A percentile compares a stretch with the other conserved stretches of the same genome.
These are phyloP conservation scores for Acanthococcus lagerstroemiae DNA, from an alignment of 2,888 invertebrate species.

Conservation along the genomic window DNA sequence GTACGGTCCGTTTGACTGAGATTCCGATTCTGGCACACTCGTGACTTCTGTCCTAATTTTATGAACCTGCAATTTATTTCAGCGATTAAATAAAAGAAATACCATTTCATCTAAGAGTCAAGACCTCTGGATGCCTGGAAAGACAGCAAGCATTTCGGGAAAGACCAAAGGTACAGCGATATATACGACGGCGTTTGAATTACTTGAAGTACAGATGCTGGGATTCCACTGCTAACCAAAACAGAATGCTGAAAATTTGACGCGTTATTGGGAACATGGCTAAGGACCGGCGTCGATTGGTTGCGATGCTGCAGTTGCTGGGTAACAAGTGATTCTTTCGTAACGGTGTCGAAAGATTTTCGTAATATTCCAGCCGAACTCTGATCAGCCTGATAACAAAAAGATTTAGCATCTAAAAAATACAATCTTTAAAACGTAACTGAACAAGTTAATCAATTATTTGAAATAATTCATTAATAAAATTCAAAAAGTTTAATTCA, in stretches of 20 bases:
- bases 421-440: too few species aligned
- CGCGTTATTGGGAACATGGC: background rate
- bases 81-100: background rate
- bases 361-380: background rate
- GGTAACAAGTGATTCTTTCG: background rate
- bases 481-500: too few species aligned
- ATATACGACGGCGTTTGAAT: too few species aligned
- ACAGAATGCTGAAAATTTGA: conserved; percentile 13
- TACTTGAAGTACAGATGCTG: conserved; percentile 10
- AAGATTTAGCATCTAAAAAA: too few species aligned
- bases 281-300: background rate
- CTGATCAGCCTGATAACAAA: background rate
- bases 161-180: too few species aligned
- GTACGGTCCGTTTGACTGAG: background rate
- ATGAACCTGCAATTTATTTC: conserved; percentile 4
- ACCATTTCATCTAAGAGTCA: background rate
- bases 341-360: background rate
- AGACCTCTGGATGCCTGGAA: background rate
- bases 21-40: background rate
- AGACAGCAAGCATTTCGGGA: too few species aligned
- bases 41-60: background rate
- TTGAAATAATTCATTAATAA: background rate
- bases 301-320: background rate
- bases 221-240: conserved; percentile 10
- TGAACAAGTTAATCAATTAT: background rate